Percentiles rank a stretch among this genome's conserved stretches.
Evolutionary conservation across 64 coral and sea anemone species (phyloP).

Genomic region (Hydrozoanthus tunicans): DNA sequence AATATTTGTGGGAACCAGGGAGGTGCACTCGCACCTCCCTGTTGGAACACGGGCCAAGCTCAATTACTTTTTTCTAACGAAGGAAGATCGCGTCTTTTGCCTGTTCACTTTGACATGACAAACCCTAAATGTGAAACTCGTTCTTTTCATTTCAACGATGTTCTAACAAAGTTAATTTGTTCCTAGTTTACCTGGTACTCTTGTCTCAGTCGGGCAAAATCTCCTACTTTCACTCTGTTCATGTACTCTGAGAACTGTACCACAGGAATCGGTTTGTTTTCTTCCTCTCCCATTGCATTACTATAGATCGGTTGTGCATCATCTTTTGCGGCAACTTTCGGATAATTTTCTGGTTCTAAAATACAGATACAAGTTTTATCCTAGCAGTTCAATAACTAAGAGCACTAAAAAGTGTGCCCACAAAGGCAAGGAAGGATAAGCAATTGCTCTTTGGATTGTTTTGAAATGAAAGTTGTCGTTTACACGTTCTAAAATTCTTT

Average conservation of each 20-base stretch:
- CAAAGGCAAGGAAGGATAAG: background rate
- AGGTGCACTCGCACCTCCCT: no score
- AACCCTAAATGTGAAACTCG: no score
- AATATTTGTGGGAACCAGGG: no score
- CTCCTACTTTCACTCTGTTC: conserved; percentile 36
- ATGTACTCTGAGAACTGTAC: conserved; percentile 57
- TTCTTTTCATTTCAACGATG: no score
- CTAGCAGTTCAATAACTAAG: background rate
- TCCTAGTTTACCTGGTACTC: conserved; percentile 33
- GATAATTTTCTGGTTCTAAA: background rate
- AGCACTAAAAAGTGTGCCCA: background rate
- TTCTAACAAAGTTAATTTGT: no score
- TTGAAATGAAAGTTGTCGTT: background rate
- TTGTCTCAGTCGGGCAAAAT: background rate
- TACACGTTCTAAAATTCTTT: background rate
- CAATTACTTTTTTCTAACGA: no score
- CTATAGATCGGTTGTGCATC: conserved; percentile 29
- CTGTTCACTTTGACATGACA: no score
- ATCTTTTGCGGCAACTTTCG: background rate
- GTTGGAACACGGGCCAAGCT: no score
- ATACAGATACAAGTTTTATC: background rate
- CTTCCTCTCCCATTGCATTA: conserved; percentile 40
- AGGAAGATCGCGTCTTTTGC: no score
- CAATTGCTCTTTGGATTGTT: background rate
- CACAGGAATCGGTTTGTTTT: conserved; percentile 37